Evolutionary conservation across 2,113 vertebrate species (phyloP).

Genomic region (Hirundichthys speculiger): DNA sequence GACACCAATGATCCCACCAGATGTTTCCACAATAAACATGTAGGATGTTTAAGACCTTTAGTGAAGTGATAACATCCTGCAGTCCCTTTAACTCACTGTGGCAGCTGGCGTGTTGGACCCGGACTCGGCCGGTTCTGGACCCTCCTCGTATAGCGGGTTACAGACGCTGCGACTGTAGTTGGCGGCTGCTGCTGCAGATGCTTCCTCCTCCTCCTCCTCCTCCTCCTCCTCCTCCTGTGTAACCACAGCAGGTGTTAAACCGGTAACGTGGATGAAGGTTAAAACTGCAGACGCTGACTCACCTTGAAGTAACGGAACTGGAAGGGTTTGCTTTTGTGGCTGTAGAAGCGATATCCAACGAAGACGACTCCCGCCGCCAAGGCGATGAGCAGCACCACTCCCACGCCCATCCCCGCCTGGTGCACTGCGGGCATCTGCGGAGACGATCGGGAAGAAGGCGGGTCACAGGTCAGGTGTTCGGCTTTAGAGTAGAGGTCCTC

Average conservation of each 20-base stretch:
- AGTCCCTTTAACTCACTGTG: too few species aligned
- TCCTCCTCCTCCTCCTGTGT: constrained; percentile 41
- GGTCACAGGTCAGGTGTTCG: not conserved
- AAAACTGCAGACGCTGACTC: not conserved
- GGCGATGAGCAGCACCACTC: constrained; percentile 81
- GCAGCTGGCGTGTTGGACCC: not conserved
- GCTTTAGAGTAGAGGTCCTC: too few species aligned
- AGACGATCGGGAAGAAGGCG: constrained; percentile 11
- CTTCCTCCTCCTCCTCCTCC: constrained; percentile 43
- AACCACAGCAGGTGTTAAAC: too few species aligned
- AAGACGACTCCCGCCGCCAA: constrained; percentile 74
- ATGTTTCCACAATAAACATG: too few species aligned
- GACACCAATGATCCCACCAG: too few species aligned
- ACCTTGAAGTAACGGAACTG: constrained; percentile 92
- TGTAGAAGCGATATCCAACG: constrained; percentile 86
- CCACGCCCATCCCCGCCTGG: constrained; percentile 79
- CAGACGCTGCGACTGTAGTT: constrained; percentile 57
- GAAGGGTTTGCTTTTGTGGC: constrained; percentile 78
- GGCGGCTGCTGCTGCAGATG: constrained; percentile 20
- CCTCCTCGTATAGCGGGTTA: constrained; percentile 77
- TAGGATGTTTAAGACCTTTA: too few species aligned
- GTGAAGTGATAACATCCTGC: too few species aligned
- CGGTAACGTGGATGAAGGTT: too few species aligned
- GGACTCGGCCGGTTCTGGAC: constrained; percentile 13
- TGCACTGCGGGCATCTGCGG: constrained; percentile 64